Evolutionary conservation across 2,113 vertebrate genomes (phyloP), one percentile per base, ranked within the genome.

Genomic region (Rynchops niger): DNA sequence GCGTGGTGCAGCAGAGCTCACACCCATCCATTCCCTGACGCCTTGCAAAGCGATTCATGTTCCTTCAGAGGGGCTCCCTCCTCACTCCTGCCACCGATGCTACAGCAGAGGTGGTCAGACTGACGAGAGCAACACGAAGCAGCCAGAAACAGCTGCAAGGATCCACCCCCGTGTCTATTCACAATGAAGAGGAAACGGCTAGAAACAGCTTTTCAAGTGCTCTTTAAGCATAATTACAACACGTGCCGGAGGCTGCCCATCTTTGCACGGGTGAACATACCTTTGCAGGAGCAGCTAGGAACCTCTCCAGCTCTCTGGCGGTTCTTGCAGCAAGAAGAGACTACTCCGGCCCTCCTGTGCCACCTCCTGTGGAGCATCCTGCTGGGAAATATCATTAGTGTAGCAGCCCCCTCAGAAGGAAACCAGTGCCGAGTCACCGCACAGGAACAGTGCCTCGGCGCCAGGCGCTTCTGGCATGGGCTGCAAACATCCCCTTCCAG

Each of bases 221-320:
- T 89, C 71, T 88, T 36, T 76, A 47, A 34, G 47, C 40, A 17
- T 30, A 40, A 73, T 73, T 70, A 22, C 27, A 77, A 13, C 25
- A 9, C 0, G 0, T 62, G 66, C 38, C 4, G 1, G 40, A 80
- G 43, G 25, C 79, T 62, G 43, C 4, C 1, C 21, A 13, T n/a
- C 43, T 43, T 63, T 63, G 77, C 12, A 5, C 0, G 5, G n/a
- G 27, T 70, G 79, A 76, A 65, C 2, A 2, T 56, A 52, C 14
- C 66, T 89, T 49, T 72, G 49, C n/a, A 52, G 66, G 42, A 86
- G 36, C 50, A 90, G 30, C 34, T 42, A 70, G 62, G 34, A 96
- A n/a, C 27, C 36, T 55, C 5, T 0, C 53, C 49, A 59, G 79
- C 56, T 69, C 36, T 50, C 27, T 10, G 15, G 61, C 3, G 1